Evolutionary conservation across 2,888 invertebrate species (phyloP).

Genomic region (Drosophila cracens): DNA sequence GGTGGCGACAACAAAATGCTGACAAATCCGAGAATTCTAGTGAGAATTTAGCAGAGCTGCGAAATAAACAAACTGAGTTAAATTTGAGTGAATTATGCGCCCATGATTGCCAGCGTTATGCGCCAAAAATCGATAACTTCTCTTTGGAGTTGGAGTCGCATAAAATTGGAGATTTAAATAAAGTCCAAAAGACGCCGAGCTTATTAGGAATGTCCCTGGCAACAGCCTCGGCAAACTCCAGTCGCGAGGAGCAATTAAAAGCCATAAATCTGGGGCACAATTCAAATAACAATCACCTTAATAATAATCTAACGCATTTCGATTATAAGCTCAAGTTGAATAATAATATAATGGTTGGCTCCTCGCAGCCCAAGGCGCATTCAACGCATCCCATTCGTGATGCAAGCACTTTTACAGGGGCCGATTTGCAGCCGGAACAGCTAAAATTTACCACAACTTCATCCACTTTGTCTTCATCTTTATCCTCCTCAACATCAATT

Average conservation of each 20-base stretch:
- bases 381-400: slow-evolving; percentile 29
- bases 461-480: slow-evolving; percentile 14
- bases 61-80: not conserved
- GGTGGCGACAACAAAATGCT: not conserved
- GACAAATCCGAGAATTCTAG: not conserved
- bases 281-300: slow-evolving; percentile 8
- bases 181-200: not conserved
- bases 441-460: not conserved
- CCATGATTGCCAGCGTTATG: not conserved
- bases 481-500: not conserved
- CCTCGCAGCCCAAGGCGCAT: slow-evolving; percentile 45
- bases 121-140: not conserved
- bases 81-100: not conserved
- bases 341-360: slow-evolving; percentile 72
- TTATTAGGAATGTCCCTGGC: slow-evolving; percentile 3
- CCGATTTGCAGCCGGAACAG: slow-evolving; percentile 30
- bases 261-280: not conserved
- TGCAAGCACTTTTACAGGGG: slow-evolving; percentile 31
- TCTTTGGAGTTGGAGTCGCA: not conserved
- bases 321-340: slow-evolving; percentile 25
- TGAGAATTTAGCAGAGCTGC: not conserved
- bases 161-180: not conserved
- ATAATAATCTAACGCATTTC: not conserved
- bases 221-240: slow-evolving; percentile 1
- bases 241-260: slow-evolving; percentile 4